Percentiles rank a stretch among this genome's conserved stretches.
phyloP scores from a whole-genome alignment of 2,113 vertebrate genomes.

The Rousettus leschenaultii region DNA sequence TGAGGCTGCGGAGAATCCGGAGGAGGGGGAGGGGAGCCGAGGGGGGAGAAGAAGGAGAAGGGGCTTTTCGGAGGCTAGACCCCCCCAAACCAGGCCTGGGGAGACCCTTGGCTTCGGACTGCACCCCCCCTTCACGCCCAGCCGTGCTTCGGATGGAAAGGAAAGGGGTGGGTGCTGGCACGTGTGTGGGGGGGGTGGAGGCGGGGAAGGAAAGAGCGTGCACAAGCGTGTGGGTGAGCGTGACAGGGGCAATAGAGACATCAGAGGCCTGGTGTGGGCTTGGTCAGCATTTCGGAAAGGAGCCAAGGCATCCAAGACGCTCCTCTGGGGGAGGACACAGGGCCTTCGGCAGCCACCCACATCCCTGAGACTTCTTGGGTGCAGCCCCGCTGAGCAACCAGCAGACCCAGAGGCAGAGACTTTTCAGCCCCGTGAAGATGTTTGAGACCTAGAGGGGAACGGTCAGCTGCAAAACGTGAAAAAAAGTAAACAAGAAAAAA shows the following conservation, averaged over 20 bases:
- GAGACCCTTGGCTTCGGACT: background rate
- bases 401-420: background rate
- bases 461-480: rapidly evolving
- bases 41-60: too few relatives aligned
- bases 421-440: too few relatives aligned
- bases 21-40: background rate
- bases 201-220: background rate
- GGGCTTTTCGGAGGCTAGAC: background rate
- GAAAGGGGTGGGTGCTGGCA: background rate
- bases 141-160: background rate
- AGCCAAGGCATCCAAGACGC: background rate
- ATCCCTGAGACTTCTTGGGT: background rate
- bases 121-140: background rate
- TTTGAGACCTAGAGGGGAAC: too few relatives aligned
- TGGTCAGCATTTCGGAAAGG: background rate
- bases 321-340: background rate
- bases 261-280: background rate
- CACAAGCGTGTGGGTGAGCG: background rate
- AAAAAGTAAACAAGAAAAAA: background rate
- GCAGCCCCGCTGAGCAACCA: background rate
- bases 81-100: background rate
- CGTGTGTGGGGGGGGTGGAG: background rate
- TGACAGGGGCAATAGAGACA: conserved; percentile 33
- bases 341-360: background rate
- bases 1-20: background rate